Evolutionary conservation across 2,113 vertebrate genomes (phyloP).

Genomic region (Holacanthus passer): DNA sequence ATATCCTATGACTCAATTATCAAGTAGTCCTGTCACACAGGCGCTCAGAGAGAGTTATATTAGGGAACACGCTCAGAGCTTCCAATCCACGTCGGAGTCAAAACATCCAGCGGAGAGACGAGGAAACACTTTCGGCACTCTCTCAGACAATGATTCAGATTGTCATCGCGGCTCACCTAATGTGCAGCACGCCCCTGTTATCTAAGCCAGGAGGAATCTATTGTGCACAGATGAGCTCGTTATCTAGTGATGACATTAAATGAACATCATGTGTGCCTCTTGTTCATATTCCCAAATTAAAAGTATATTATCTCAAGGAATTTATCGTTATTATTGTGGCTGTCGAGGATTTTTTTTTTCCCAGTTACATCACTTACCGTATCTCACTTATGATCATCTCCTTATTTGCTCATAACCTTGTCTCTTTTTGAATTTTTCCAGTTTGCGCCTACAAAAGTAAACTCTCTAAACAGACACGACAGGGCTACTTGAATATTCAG

Average conservation of each 20-base stretch:
- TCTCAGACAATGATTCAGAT: constrained; percentile 57
- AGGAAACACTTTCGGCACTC: constrained; percentile 64
- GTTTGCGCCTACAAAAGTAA: constrained; percentile 22
- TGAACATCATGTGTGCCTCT: constrained; percentile 19
- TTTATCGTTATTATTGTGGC: background rate
- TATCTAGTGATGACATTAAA: constrained; percentile 54
- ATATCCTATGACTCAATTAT: constrained; percentile 84
- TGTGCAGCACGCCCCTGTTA: constrained; percentile 38
- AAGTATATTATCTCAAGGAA: background rate
- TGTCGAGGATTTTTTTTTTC: background rate
- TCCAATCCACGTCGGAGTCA: constrained; percentile 65
- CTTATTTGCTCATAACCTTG: constrained; percentile 12
- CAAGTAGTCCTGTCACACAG: constrained; percentile 73
- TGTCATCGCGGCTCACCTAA: constrained; percentile 56
- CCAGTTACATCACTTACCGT: background rate
- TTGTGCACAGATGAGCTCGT: constrained; percentile 70
- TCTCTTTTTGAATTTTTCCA: constrained; percentile 27
- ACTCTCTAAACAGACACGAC: constrained; percentile 6
- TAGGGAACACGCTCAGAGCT: constrained; percentile 65
- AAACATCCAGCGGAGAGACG: constrained; percentile 73
- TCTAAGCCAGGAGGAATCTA: constrained; percentile 70
- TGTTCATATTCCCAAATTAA: constrained; percentile 47
- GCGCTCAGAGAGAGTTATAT: constrained; percentile 70
- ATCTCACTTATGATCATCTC: background rate
- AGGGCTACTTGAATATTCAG: constrained; percentile 47